Evolutionary conservation across 2,113 vertebrate species (phyloP).

Genomic region (Phylloscopus trochiloides): DNA sequence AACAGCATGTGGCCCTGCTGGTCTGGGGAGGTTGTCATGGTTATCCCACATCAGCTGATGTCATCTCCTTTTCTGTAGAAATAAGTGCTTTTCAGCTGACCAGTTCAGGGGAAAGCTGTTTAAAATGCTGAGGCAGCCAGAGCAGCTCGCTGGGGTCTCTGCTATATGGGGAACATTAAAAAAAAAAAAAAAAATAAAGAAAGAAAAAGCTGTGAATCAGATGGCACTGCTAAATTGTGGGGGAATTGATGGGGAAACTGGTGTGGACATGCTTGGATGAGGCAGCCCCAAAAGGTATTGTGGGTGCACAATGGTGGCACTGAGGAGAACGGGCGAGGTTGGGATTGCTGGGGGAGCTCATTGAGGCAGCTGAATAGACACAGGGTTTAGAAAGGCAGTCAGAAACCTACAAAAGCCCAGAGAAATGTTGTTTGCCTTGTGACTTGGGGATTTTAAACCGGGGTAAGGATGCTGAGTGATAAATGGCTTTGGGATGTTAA

Average conservation of each 20-base stretch:
- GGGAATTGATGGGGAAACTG: conserved; percentile 53
- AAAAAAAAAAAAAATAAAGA: conserved; percentile 33
- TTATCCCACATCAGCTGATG: conserved; percentile 67
- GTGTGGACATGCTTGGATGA: conserved; percentile 38
- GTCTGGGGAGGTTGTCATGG: conserved; percentile 65
- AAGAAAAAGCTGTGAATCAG: conserved; percentile 31
- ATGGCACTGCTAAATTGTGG: conserved; percentile 18
- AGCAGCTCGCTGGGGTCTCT: neutral
- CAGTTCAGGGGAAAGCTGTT: conserved; percentile 57
- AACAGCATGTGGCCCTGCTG: conserved; percentile 40
- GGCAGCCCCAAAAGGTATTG: conserved; percentile 49
- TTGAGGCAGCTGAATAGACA: conserved; percentile 54
- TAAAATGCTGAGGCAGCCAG: conserved; percentile 53
- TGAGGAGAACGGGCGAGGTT: conserved; percentile 17
- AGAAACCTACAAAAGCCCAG: conserved; percentile 36
- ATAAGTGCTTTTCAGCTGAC: conserved; percentile 60
- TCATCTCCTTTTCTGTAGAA: conserved; percentile 63
- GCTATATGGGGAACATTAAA: neutral
- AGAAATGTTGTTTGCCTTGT: conserved; percentile 63
- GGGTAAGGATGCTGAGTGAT: conserved; percentile 48
- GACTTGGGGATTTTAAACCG: conserved; percentile 36
- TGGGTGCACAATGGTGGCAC: conserved; percentile 61
- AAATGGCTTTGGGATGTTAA: conserved; percentile 51
- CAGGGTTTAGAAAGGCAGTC: conserved; percentile 56
- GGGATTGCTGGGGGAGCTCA: conserved; percentile 53